Conservation (phyloP, 2,113 vertebrate genomes). For the Craseonycteris thonglongyai region DNA sequence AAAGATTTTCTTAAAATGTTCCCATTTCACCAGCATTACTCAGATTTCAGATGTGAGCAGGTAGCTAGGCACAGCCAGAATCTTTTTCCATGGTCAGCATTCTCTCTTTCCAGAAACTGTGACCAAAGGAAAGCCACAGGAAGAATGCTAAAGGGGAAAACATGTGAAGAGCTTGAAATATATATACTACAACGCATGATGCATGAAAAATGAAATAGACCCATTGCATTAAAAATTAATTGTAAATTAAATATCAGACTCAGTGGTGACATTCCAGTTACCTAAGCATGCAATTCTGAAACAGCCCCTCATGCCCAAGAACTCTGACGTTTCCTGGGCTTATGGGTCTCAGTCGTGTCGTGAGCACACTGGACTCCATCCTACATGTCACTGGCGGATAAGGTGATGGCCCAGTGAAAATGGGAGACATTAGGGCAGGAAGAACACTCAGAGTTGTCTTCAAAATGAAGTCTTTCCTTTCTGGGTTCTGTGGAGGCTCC, state of each 20-base stretch:
- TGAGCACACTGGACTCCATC: fast-evolving
- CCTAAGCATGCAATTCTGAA: not conserved
- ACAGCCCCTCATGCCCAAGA: not conserved
- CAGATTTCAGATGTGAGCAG: not conserved
- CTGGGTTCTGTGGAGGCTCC: not conserved
- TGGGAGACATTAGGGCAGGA: not conserved
- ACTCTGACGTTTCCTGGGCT: fast-evolving
- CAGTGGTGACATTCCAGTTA: not conserved
- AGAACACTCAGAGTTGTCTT: not conserved
- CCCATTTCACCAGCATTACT: not conserved
- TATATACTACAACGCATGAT: too few species aligned
- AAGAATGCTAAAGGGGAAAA: not conserved
- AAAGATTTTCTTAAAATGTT: not conserved
- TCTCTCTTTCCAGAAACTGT: not conserved
- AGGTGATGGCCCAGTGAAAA: too few species aligned
- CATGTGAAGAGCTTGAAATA: not conserved
- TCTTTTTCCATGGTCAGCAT: not conserved
- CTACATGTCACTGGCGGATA: not conserved
- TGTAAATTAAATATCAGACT: not conserved
- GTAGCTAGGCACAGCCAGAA: not conserved
- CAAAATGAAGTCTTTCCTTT: not conserved
- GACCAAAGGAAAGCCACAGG: not conserved
- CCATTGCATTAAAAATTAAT: too few species aligned
- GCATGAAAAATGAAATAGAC: too few species aligned
- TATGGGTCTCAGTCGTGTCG: fast-evolving